Evolutionary conservation across 2,113 vertebrate genomes (phyloP), one percentile per base, ranked within the genome.

Genomic region (Halichoeres trimaculatus): DNA sequence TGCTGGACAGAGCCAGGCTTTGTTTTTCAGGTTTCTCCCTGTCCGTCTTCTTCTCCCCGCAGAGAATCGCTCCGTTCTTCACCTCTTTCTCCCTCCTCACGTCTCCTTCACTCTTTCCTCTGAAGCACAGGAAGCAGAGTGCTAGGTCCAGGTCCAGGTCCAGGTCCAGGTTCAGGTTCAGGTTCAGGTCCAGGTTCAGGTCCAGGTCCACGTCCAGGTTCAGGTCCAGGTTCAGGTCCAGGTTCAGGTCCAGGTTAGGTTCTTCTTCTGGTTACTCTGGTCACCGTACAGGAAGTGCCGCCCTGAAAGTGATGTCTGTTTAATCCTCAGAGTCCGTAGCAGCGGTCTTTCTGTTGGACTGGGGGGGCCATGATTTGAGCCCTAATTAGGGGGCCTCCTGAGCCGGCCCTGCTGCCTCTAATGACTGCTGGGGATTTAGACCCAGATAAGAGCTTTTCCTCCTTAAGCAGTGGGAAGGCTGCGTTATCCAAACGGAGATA

Each of bases 381-480:
- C 24, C 74, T 86, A 88, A 92, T 90, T 90, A 90, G 76, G 72
- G 34, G 78, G 57, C 69, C 76, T 72, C 80, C 53, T 61, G 53
- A 87, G 74, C 70, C 48, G 57, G 38, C 43, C 68, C 50, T 55
- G 47, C 70, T 34, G 75, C 74, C 59, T 80, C 1, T 88, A 89
- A 90, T 92, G 81, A 87, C 85, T 84, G 75, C 43, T 82, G 78
- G 84, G 81, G 67, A 71, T 85, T 87, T 79, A 69, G 53, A 69
- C 73, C 9, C 62, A 80, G 88, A 89, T 91, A 75, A 88, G 76
- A 72, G 76, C 73, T 90, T 83, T 89, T 90, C 80, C 67, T 76
- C 47, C 73, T 78, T 76, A 70, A 80, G 76, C 68, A 75, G 53
- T 71, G 30, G 57, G 57, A 55, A 76, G 80, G 68, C 85, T 74